A percentile compares a stretch with the other conserved stretches of the same genome.
Conservation (phyloP, 1,140 invertebrate genomes). For the Drosophila mayri region DNA sequence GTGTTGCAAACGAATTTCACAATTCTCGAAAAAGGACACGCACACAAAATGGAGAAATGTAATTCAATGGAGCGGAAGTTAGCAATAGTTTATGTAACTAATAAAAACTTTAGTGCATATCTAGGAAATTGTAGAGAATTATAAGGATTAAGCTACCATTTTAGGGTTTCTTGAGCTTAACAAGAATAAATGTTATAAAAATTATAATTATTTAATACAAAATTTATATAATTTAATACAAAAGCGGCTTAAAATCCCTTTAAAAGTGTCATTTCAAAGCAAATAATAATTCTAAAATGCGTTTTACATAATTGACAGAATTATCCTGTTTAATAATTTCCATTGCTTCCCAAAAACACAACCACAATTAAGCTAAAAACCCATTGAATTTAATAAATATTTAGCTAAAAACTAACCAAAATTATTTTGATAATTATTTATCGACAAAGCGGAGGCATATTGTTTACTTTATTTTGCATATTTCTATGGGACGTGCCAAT, state of each 20-base stretch:
- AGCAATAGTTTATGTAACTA: conserved; percentile 10
- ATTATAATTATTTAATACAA: too few species aligned
- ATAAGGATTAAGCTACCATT: not conserved
- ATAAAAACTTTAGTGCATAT: not conserved
- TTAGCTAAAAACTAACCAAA: not conserved
- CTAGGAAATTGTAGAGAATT: too few species aligned
- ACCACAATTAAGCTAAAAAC: conserved; percentile 6
- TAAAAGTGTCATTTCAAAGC: not conserved
- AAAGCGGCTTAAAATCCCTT: not conserved
- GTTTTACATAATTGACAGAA: not conserved
- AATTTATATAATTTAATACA: not conserved
- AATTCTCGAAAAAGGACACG: not conserved
- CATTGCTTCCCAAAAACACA: not conserved
- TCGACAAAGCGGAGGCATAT: not conserved
- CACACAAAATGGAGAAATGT: not conserved
- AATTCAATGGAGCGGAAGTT: conserved; percentile 19
- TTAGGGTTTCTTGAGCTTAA: not conserved
- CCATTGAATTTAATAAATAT: conserved; percentile 13
- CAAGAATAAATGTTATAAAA: not conserved
- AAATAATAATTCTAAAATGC: not conserved
- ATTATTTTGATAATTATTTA: conserved; percentile 15
- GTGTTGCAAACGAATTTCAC: conserved; percentile 16
- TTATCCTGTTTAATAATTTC: not conserved
- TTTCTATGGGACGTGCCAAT: conserved; percentile 11
- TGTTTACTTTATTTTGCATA: conserved; percentile 4